Evolutionary conservation across 2,888 invertebrate species (phyloP).

Genomic region (Pocota personata): DNA sequence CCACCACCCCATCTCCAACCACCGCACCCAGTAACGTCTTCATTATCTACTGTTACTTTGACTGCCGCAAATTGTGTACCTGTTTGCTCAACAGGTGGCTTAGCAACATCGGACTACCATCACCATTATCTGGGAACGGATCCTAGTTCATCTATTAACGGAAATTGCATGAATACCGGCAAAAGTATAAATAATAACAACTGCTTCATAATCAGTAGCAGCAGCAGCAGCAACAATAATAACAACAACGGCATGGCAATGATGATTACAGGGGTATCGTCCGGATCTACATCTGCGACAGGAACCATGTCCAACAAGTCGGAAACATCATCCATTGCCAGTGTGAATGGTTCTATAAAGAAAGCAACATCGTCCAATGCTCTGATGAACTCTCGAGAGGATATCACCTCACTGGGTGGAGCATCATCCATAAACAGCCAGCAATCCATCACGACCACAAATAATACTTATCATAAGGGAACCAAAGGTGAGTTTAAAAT

Average conservation of each 20-base stretch:
- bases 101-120: conserved; percentile 59
- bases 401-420: conserved; percentile 80
- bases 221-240: conserved; percentile 76
- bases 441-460: conserved; percentile 56
- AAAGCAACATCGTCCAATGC: conserved; percentile 72
- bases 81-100: conserved; percentile 65
- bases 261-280: conserved; percentile 46
- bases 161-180: conserved; percentile 50
- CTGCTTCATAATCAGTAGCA: conserved; percentile 55
- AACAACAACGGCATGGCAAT: conserved; percentile 71
- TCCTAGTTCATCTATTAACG: conserved; percentile 50
- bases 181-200: conserved; percentile 52
- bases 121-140: conserved; percentile 52
- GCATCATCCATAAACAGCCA: conserved; percentile 81
- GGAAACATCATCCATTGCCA: conserved; percentile 75
- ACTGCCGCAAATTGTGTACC: conserved; percentile 67
- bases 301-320: conserved; percentile 69
- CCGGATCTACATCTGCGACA: conserved; percentile 47
- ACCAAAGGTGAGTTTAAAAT: conserved; percentile 70
- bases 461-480: conserved; percentile 60
- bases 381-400: conserved; percentile 79
- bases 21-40: conserved; percentile 55
- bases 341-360: conserved; percentile 75
- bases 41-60: conserved; percentile 58
- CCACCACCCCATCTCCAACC: conserved; percentile 62